phyloP scores from a whole-genome alignment of 2,113 vertebrate genomes.

The Rostratula benghalensis region DNA sequence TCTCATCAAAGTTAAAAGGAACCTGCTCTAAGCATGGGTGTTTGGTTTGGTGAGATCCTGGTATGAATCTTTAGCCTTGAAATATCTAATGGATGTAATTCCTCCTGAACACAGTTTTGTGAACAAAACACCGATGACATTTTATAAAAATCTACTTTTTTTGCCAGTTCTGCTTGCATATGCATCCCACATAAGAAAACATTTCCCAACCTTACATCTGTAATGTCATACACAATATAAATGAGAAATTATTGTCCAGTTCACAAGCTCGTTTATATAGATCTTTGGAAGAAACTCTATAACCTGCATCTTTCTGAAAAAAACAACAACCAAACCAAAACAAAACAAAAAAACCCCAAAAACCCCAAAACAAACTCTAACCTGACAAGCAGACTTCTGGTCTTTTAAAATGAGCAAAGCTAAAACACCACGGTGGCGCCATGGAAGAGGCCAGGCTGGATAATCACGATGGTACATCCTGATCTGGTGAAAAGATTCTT shows the following conservation, averaged over 20 bases:
- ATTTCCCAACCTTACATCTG: not conserved
- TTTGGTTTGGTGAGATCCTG: not conserved
- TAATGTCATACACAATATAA: not conserved
- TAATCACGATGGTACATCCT: not conserved
- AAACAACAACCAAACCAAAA: no score
- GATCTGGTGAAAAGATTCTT: not conserved
- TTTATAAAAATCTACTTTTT: not conserved
- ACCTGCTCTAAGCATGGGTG: not conserved
- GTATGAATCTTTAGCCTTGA: not conserved
- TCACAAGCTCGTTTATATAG: not conserved
- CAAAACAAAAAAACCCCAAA: no score
- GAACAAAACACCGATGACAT: not conserved
- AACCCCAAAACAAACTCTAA: not conserved
- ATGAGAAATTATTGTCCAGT: not conserved
- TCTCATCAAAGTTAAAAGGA: not conserved
- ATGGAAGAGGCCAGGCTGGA: not conserved
- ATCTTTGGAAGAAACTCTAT: not conserved
- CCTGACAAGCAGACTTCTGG: not conserved
- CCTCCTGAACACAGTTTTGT: not conserved
- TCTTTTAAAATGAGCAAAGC: not conserved
- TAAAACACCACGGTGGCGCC: fast-evolving
- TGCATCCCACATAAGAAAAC: not conserved
- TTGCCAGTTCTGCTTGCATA: not conserved
- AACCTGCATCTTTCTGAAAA: not conserved
- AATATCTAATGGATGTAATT: not conserved